Evolutionary conservation across 2,797 vertebrate genomes (phyloP), one percentile per base, ranked within the genome.

Genomic region (Artibeus jamaicensis): DNA sequence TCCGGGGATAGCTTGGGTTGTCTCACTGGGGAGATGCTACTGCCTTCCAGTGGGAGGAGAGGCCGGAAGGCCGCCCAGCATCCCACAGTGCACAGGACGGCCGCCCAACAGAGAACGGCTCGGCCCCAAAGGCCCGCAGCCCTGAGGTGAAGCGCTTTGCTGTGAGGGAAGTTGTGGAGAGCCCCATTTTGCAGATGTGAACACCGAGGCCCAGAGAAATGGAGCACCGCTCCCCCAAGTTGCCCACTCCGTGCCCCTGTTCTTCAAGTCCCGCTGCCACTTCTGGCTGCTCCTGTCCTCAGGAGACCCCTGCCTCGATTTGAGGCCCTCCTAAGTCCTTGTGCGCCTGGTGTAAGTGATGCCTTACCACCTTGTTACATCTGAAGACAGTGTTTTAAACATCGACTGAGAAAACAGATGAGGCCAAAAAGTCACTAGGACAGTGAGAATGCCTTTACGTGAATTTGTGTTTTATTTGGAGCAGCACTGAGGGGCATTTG

Each of bases 51-150:
- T 21, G 39, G 57, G 26, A 9, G 16, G 57, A 81, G 57, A 81
- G n/a, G 9, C 24, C 12, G 37, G 2, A 79, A 1, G 6, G 32
- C 32, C 9, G 24, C 22, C 39, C 12, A 3, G 1, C 0, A 3
- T 11, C 42, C 39, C 1, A 0, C 68, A 14, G 1, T 0, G 5
- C 65, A 9, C 15, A 19, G 73, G 74, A 48, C 4, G 0, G 6
- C 32, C 29, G 46, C 55, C 3, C 2, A 4, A 10, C 39, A 9
- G 22, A 70, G 44, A 15, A 10, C 6, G 1, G 8, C 46, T 39
- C 0, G 3, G 34, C n/a, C 42, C 62, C 53, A 1, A 32, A 12
- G 3, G n/a, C 42, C 22, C 4, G 5, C 0, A 14, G 44, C 48
- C 18, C 11, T 2, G 6, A 46, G 39, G 24, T 0, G 9, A 9